Base-by-base conservation (phyloP, 2,113 vertebrate genomes). In the Anhinga anhinga region DNA sequence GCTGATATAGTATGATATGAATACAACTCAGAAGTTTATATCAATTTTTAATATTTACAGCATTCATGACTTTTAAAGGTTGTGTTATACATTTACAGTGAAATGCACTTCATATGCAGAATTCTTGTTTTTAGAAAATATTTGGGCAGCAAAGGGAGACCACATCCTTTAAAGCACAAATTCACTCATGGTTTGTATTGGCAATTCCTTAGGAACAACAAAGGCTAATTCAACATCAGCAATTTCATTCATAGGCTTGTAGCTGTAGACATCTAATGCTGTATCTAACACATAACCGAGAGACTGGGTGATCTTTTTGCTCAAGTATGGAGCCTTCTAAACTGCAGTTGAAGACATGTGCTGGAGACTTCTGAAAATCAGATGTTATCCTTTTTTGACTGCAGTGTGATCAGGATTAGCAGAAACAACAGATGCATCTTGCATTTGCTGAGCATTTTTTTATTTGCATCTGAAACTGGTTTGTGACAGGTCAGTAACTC, bases 381-480 rank as follows among this genome's bases (percentile, higher is more conserved):
- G 63, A 65, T 30, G n/a, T 49, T 77, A 45, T 4, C 30, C 47
- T 53, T 86, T 72, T 70, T 47, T 65, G 44, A 26, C 65, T 87
- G 84, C 70, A 80, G 17, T 16, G n/a, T 23, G 34, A 14, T 66
- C 50, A 67, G 65, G 62, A 69, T 86, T 92, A 86, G 69, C 59
- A 86, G 80, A 81, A 92, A 45, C 38, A 93, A 32, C 71, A 88
- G 66, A 82, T 90, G 65, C 27, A 47, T 63, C 74, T 93, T 82
- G 78, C n/a, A 5, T 36, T 67, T 40, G 78, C 70, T 87, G 92
- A 79, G 58, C 55, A 11, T 62, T 88, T 91, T 95, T 59, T 67
- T 58, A 42, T 81, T 90, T 87, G 85, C 90, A 81, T 92, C 93
- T 95, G 94, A 96, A 95, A 80, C 36, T 89, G 50, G 61, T 94